Base-by-base conservation (phyloP, 2,113 vertebrate species). In the Thermophis baileyi region DNA sequence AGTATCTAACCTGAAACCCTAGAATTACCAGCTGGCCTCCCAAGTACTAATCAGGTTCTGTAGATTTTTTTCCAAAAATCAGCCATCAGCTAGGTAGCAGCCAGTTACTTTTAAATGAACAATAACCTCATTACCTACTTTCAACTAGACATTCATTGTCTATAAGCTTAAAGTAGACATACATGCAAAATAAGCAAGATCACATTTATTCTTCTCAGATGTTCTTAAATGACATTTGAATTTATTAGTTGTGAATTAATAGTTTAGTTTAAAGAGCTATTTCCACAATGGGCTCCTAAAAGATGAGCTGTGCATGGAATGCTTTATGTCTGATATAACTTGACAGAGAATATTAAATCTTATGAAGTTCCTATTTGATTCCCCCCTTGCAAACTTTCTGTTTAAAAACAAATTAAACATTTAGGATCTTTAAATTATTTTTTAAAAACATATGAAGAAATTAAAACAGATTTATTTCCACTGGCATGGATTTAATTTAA, bases 401-500 rank as follows among this genome's bases (percentile, higher is more conserved):
- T 30, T 91, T 40, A 81, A 85, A 85, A 22, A 44, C 0, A 49
- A 10, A 54, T 44, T 55, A n/a, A 91, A 91, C 14, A 47, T 91
- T 91, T n/a, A 90, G 25, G 50, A 74, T 63, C 49, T 81, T 81
- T 89, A 50, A 16, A 89, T 74, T 60, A 2, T 11, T 24, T 9
- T 1, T 49, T 22, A 11, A 60, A 50, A 46, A 57, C 5, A 93
- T 74, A 51, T 54, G 96, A 95, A 91, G 90, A 96, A 96, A 97
- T 92, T 96, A 93, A 95, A 90, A 87, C 91, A 94, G 30, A 88
- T 53, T 90, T 89, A 18, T 54, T 89, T 96, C 1, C 12, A 89
- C 55, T 27, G 93, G 3, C 91, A 94, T 49, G 92, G 90, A 96
- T 97, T 98, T 97, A 93, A 97, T 95, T 96, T 94, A 95, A 95